Base-by-base conservation (phyloP, 2,888 invertebrate genomes). In the Baronia brevicornis region DNA sequence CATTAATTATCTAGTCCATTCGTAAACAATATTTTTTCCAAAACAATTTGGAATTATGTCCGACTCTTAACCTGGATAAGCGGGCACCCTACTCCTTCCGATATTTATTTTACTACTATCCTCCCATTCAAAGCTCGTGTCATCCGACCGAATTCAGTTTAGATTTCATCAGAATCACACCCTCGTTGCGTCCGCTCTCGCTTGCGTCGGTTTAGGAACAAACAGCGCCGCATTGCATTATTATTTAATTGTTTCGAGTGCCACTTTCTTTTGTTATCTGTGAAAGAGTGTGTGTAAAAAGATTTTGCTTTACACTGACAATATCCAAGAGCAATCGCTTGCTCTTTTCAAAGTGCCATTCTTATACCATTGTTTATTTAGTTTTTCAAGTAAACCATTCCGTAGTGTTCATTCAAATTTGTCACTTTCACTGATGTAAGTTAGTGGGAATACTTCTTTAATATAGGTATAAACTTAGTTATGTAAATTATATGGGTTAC, bases 81-180 rank as follows among this genome's bases (percentile, higher is more conserved):
- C 25, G 27, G 36, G 30, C 14, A 36, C 37, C 33, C 23, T 52
- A 61, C 54, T 59, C 55, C 58, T 58, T 48, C 46, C 48, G 49
- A 57, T 80, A 74, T 82, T 84, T 80, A 79, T 78, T 79, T 57
- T 75, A 57, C 71, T 61, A 74, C 74, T 71, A 69, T 73, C 73
- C 70, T 77, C 73, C 65, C 64, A 54, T 71, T 74, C 62, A 63
- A 61, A 62, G 47, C 67, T 67, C 68, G 68, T 77, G 77, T 75
- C 74, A 71, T 68, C 66, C 57, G 56, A 51, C 40, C 50, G 54
- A 70, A 74, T 68, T 69, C 60, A 69, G 74, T 78, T 80, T 75
- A 69, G 71, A 78, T 80, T 74, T 72, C 66, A 79, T 74, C 75
- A 61, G 54, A 24, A 36, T 39, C 51, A 51, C 58, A 60, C 65